Evolutionary conservation across 2,113 vertebrate species (phyloP), one percentile per base, ranked within the genome.

Genomic region (Geococcyx californianus): DNA sequence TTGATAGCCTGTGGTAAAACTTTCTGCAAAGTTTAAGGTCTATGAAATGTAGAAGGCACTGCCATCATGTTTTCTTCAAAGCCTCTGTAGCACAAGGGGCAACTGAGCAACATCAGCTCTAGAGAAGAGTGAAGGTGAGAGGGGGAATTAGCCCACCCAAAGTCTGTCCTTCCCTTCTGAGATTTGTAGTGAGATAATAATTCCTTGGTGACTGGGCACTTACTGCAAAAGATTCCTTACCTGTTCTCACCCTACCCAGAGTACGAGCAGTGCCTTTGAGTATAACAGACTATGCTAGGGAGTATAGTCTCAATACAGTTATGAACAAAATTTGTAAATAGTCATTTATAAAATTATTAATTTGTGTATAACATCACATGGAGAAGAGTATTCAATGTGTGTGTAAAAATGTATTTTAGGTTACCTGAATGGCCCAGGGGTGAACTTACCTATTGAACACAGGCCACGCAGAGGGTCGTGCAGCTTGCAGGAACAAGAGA

Each of bases 1-100:
- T 76, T 76, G 60, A 94, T 78, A 93, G 49, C 54, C 81, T 81
- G 83, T 75, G 83, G 84, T 74, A 72, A 79, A 86, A 70, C 38
- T 78, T 72, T 28, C 12, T 60, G 63, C 29, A 45, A 84, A 84
- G 52, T 16, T 28, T 47, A 80, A 68, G 74, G 36, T 44, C 62
- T 55, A 7, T 16, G 42, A 75, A 66, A 34, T 3, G 36, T 58
- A 69, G 89, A 69, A 88, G 87, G 18, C 40, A 82, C 66, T 70
- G 67, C 26, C 14, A 6, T 44, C 44, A 68, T 59, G 24, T 31
- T 87, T 89, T 44, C 38, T 68, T 87, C 79, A 75, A 87, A 74
- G 36, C 26, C 78, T 56, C 23, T 68, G 31, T 24, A 89, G 64
- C 52, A 59, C 16, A 9, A 26, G 11, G 19, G 82, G 28, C 74